Base-by-base conservation (phyloP, 2,113 vertebrate genomes). In the Pelmatolapia mariae region DNA sequence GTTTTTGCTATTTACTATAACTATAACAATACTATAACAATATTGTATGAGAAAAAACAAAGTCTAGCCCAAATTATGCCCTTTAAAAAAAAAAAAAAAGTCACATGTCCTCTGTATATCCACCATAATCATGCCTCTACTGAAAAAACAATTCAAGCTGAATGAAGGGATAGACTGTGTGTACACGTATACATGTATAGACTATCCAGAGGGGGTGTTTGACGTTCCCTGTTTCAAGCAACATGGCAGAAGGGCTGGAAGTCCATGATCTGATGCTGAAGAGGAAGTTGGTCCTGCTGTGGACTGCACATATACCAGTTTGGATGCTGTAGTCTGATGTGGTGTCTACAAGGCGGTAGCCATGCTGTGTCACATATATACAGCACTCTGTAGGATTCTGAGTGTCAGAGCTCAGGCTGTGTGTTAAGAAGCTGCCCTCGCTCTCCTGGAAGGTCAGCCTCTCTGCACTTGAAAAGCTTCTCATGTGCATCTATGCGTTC, bases 401-500 rank as follows among this genome's bases (percentile, higher is more conserved):
- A 47, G 89, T 88, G 90, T 57, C 90, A 59, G 89, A 89, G 59
- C 93, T 94, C 92, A 89, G 94, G 87, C 92, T 94, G 94, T 61
- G 89, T 95, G 89, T 92, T 93, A 94, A 93, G 94, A 91, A 95
- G 92, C 91, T 94, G 94, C 86, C 94, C 94, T 90, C 92, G 33
- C 93, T 94, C 93, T 80, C 81, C 86, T 86, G 87, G 93, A 90
- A 95, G 96, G 95, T 95, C 95, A 94, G 88, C 89, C 86, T 93
- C 91, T 92, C 92, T 82, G 86, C 90, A 96, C 95, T 94, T 96
- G 94, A 96, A 96, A 96, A 93, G 90, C 90, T 92, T 93, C 90
- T 93, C 61, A 84, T 91, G 92, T 87, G 88, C 86, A 86, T 93
- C 85, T 89, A 82, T 91, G 95, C 93, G 54, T 95, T 94, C 80